phyloP scores from a whole-genome alignment of 2,797 vertebrate genomes.

The Threskiornis aethiopicus region DNA sequence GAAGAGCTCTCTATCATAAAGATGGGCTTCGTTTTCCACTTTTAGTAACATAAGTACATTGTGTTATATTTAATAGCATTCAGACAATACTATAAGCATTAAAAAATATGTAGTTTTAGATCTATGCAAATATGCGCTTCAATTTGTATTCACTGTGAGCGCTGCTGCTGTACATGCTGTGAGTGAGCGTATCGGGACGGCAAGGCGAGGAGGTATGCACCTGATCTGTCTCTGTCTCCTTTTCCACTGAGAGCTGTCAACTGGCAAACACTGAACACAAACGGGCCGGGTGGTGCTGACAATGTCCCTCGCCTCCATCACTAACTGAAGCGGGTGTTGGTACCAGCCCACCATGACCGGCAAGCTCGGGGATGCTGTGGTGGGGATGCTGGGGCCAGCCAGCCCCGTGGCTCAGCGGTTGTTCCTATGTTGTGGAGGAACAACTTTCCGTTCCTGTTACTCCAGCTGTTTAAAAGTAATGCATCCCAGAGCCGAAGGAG shows the following conservation, averaged over 20 bases:
- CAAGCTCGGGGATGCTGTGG: fast-evolving
- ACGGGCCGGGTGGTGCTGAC: fast-evolving
- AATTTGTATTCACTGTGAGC: background rate
- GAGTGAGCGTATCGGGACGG: fast-evolving
- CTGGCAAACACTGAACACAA: background rate
- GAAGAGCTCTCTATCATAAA: background rate
- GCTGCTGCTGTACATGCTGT: fast-evolving
- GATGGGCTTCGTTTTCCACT: background rate
- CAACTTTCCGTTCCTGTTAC: slow-evolving; percentile 52
- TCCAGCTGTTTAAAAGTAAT: slow-evolving; percentile 47
- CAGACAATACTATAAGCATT: background rate
- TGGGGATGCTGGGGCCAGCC: background rate
- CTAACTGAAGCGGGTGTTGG: background rate
- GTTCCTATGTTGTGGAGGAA: background rate
- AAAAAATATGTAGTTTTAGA: background rate
- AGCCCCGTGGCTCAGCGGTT: fast-evolving
- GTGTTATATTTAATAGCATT: background rate
- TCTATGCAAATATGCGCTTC: background rate
- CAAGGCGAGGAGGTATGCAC: fast-evolving
- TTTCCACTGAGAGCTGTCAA: background rate
- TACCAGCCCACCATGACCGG: background rate
- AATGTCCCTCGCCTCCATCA: background rate
- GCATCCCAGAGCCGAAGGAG: slow-evolving; percentile 31
- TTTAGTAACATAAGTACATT: background rate
- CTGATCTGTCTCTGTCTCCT: background rate